Percentiles rank a stretch among this genome's conserved stretches.
Evolutionary conservation across 35 echinoderm and acorn worm genomes (phyloP).

Genomic region (Patiria miniata): DNA sequence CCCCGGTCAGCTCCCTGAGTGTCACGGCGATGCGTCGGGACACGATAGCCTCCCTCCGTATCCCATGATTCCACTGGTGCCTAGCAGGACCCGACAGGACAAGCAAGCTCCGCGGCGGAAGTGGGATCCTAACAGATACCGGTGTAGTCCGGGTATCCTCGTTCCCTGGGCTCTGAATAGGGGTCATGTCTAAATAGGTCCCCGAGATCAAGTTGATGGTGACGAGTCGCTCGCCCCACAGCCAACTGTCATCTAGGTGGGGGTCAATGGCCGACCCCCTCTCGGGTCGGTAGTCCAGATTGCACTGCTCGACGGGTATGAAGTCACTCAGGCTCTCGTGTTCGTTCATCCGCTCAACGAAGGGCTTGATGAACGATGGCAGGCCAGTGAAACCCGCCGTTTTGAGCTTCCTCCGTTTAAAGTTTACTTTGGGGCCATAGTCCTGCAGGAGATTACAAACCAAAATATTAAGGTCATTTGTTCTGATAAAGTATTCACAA

Average conservation of each 20-base stretch:
- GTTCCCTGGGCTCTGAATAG: background rate
- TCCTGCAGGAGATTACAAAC: slow-evolving; percentile 40
- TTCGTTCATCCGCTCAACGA: slow-evolving; percentile 55
- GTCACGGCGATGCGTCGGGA: slow-evolving; percentile 85
- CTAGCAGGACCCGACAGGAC: slow-evolving; percentile 72
- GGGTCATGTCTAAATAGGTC: slow-evolving; percentile 55
- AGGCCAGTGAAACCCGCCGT: slow-evolving; percentile 65
- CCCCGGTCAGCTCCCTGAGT: slow-evolving; percentile 73
- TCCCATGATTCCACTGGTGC: slow-evolving; percentile 81
- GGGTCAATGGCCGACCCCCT: slow-evolving; percentile 91
- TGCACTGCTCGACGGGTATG: slow-evolving; percentile 82
- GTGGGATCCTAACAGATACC: slow-evolving; percentile 44
- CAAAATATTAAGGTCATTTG: no score
- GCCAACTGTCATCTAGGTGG: slow-evolving; percentile 90
- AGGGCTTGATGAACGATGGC: slow-evolving; percentile 67
- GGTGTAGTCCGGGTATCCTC: background rate
- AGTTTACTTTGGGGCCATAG: slow-evolving; percentile 95
- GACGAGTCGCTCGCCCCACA: slow-evolving; percentile 90
- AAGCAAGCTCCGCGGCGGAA: slow-evolving; percentile 68
- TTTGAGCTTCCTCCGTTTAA: slow-evolving; percentile 85
- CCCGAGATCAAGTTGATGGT: slow-evolving; percentile 88
- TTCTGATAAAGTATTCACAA: no score
- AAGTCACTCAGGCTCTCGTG: slow-evolving; percentile 43
- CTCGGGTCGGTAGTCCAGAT: slow-evolving; percentile 83
- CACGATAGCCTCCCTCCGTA: slow-evolving; percentile 75